Percentiles rank a stretch among this genome's conserved stretches.
phyloP scores from a whole-genome alignment of 2,113 vertebrate genomes.

The Sinocyclocheilus anophthalmus region DNA sequence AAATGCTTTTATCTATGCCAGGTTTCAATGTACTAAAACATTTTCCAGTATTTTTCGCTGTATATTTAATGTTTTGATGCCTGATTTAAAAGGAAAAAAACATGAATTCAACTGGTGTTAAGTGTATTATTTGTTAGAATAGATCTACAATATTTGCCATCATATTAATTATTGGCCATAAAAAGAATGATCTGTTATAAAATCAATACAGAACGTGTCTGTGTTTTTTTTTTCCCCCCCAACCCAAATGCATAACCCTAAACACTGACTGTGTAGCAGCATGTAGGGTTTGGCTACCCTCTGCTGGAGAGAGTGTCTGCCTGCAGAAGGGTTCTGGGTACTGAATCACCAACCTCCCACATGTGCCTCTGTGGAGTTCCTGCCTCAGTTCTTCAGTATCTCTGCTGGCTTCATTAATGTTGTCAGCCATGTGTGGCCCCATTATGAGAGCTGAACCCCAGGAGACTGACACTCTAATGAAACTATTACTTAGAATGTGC shows the following conservation, averaged over 20 bases:
- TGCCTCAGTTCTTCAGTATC: constrained; percentile 1
- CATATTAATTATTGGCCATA: not conserved
- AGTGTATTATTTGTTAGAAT: not conserved
- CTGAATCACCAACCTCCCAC: constrained; percentile 24
- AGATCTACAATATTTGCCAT: not conserved
- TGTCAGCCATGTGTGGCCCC: constrained; percentile 49
- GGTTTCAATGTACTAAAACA: not conserved
- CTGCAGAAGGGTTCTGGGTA: constrained; percentile 9
- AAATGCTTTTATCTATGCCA: not conserved
- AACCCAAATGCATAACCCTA: too few species aligned
- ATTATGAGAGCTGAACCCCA: constrained; percentile 19
- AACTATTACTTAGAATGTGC: constrained; percentile 35
- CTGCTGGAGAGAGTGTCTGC: constrained; percentile 7
- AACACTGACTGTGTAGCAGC: not conserved
- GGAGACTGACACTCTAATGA: constrained; percentile 36
- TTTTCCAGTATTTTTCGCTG: not conserved
- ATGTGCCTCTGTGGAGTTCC: constrained; percentile 24
- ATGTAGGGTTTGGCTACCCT: constrained; percentile 19
- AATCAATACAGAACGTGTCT: not conserved
- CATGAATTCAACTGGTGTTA: not conserved
- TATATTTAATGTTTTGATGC: too few species aligned
- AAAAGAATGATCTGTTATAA: not conserved
- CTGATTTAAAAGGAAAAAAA: too few species aligned
- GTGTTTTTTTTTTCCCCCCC: too few species aligned
- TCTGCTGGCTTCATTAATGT: constrained; percentile 33